Percentiles rank a stretch among this genome's conserved stretches.
Conservation (phyloP, 2,888 invertebrate species). For the Tolmerus cingulatus region DNA sequence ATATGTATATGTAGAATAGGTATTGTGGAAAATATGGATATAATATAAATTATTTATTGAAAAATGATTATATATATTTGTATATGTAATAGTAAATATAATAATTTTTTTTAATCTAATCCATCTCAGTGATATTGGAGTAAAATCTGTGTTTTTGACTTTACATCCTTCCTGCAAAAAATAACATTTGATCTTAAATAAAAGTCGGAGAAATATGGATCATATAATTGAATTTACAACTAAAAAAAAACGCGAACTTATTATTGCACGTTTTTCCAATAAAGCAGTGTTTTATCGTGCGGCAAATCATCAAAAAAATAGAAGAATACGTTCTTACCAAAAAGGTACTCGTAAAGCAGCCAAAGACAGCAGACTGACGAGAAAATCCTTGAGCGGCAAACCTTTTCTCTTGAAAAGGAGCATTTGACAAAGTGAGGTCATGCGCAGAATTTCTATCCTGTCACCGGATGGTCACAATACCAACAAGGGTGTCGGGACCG, state of each 20-base stretch:
- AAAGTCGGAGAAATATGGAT: too few species aligned
- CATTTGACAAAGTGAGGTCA: background rate
- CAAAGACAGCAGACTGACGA: background rate
- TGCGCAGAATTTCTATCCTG: background rate
- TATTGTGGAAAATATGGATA: too few species aligned
- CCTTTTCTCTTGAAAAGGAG: background rate
- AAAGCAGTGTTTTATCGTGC: background rate
- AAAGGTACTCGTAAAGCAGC: background rate
- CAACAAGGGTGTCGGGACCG: background rate
- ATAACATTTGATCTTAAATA: too few species aligned
- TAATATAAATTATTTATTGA: too few species aligned
- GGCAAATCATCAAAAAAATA: background rate
- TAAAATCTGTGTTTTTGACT: too few species aligned
- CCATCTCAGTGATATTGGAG: too few species aligned
- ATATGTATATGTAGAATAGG: too few species aligned
- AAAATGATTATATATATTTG: too few species aligned
- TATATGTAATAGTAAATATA: too few species aligned
- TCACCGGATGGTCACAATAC: background rate
- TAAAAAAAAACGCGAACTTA: background rate
- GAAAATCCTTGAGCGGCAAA: background rate
- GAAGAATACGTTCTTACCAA: background rate
- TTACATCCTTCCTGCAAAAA: too few species aligned
- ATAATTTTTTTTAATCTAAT: too few species aligned
- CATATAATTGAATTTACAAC: too few species aligned
- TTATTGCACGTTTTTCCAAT: background rate